Evolutionary conservation across 2,113 vertebrate genomes (phyloP).

Genomic region (Uria aalge): DNA sequence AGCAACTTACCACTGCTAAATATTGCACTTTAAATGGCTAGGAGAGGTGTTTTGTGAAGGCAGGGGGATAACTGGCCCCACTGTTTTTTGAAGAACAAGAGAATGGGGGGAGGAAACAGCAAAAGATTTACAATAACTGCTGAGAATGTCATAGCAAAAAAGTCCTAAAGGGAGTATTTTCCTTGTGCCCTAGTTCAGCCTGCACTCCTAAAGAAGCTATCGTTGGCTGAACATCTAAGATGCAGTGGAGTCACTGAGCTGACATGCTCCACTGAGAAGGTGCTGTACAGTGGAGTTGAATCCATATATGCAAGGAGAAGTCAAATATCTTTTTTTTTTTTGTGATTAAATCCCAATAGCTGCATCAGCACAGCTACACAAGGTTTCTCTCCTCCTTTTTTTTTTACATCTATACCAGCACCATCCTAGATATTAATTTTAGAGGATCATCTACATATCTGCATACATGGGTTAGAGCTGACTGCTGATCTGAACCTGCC

Average conservation of each 20-base stretch:
- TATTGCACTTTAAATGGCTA: neutral
- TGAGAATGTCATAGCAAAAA: neutral
- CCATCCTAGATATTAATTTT: neutral
- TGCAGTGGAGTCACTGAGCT: neutral
- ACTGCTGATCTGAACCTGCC: neutral
- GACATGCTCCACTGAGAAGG: neutral
- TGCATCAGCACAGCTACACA: neutral
- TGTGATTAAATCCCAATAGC: neutral
- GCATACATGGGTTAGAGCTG: neutral
- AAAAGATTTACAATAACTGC: neutral
- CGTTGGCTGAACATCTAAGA: neutral
- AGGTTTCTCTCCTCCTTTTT: neutral
- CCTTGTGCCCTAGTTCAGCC: neutral
- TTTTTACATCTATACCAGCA: neutral
- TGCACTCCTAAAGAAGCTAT: neutral
- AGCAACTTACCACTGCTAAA: neutral
- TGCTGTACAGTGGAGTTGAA: neutral
- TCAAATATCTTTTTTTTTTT: neutral
- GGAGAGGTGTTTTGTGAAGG: neutral
- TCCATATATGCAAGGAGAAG: neutral
- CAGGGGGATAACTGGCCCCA: neutral
- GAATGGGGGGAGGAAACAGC: neutral
- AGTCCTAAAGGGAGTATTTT: neutral
- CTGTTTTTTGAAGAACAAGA: neutral
- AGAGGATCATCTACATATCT: neutral